A percentile compares a stretch with the other conserved stretches of the same genome.
phyloP scores from a whole-genome alignment of 37 sponge, comb jelly and placozoan species.

The Spongilla lacustris region DNA sequence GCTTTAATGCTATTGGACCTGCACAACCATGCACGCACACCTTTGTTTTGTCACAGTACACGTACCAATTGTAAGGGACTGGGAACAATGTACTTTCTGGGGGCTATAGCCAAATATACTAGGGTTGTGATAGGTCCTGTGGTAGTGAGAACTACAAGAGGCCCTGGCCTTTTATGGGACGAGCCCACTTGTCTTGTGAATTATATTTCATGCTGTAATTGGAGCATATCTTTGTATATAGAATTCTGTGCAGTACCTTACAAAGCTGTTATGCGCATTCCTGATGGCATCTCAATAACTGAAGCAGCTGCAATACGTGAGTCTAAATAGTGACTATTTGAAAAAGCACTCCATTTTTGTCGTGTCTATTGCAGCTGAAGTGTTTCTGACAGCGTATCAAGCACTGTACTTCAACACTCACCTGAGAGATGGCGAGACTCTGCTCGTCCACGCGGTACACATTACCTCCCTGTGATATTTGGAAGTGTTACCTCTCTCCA shows the following conservation, averaged over 20 bases:
- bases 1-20: too few relatives aligned
- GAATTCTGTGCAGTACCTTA: constrained; percentile 80
- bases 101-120: too few relatives aligned
- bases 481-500: neutral
- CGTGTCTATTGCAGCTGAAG: constrained; percentile 60
- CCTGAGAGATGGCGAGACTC: constrained; percentile 68
- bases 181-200: too few relatives aligned
- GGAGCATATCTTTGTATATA: too few relatives aligned
- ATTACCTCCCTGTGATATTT: neutral
- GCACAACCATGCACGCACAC: too few relatives aligned
- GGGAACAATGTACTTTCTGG: constrained; percentile 69
- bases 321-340: constrained; percentile 5
- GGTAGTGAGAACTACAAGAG: too few relatives aligned
- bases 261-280: constrained; percentile 74
- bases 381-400: constrained; percentile 84
- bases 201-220: neutral
- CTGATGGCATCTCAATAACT: constrained; percentile 47
- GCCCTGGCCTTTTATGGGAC: neutral
- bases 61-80: too few relatives aligned
- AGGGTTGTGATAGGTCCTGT: too few relatives aligned
- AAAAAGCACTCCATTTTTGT: neutral
- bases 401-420: constrained; percentile 70
- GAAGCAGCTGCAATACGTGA: constrained; percentile 81
- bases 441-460: constrained; percentile 86
- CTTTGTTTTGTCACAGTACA: too few relatives aligned